Conservation (phyloP, 2,113 vertebrate species). For the Onychostruthus taczanowskii region DNA sequence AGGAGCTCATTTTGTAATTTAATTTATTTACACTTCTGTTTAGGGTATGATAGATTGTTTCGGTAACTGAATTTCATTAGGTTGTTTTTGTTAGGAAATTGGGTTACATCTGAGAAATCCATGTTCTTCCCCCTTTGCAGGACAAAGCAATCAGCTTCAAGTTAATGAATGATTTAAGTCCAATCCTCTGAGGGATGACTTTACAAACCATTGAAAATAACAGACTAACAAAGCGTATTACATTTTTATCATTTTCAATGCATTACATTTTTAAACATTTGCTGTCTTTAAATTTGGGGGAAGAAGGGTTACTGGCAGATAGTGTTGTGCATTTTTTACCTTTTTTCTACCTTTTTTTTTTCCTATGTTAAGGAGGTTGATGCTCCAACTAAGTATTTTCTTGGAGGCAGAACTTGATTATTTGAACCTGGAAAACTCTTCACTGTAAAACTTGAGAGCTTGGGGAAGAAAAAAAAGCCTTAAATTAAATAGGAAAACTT, state of each 20-base stretch:
- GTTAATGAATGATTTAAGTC: constrained; percentile 25
- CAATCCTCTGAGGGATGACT: neutral
- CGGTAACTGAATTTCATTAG: constrained; percentile 27
- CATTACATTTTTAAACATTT: constrained; percentile 5
- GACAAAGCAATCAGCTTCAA: constrained; percentile 23
- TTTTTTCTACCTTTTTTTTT: neutral
- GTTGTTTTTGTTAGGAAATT: constrained; percentile 26
- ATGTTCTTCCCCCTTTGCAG: neutral
- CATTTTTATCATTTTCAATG: neutral
- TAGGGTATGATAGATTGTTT: neutral
- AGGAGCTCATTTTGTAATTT: neutral
- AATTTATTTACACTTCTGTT: constrained; percentile 3
- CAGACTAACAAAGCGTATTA: neutral
- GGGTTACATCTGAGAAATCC: constrained; percentile 9
- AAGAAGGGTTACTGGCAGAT: neutral
- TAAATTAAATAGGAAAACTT: neutral
- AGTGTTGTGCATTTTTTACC: neutral
- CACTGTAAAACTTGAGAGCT: neutral
- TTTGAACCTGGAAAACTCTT: neutral
- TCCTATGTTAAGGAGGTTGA: neutral
- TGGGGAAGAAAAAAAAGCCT: neutral
- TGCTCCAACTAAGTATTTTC: neutral
- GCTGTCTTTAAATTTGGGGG: neutral
- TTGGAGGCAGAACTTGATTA: neutral
- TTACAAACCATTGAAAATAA: constrained; percentile 21